These are phyloP conservation scores for Zaprionus bogoriensis DNA, from an alignment of 2,888 invertebrate species.

Conservation along the genomic window DNA sequence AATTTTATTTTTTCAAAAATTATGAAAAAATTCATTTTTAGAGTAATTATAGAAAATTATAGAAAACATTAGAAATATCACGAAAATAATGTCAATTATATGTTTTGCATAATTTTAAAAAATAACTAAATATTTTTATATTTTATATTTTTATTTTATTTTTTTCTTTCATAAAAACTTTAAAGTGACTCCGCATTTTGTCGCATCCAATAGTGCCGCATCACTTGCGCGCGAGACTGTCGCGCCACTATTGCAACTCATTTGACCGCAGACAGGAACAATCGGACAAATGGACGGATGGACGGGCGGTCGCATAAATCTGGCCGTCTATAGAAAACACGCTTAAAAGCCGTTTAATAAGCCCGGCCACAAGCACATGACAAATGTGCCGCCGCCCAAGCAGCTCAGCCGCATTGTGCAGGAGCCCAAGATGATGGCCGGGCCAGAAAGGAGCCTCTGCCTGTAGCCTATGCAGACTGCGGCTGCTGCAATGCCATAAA, in stretches of 20 bases:
- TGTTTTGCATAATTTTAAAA: no score
- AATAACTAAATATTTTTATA: background rate
- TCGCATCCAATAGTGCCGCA: slow-evolving; percentile 48
- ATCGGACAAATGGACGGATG: background rate
- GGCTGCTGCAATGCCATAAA: slow-evolving; percentile 63
- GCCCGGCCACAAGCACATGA: slow-evolving; percentile 64
- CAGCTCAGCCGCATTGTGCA: slow-evolving; percentile 41
- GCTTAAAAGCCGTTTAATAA: slow-evolving; percentile 75
- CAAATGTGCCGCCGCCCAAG: slow-evolving; percentile 56
- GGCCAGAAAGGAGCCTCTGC: background rate
- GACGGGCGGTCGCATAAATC: slow-evolving; percentile 52
- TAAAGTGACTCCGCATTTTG: background rate
- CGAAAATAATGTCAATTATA: no score
- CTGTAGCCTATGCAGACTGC: no score
- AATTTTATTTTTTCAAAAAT: background rate
- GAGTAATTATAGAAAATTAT: no score
- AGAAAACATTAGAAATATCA: background rate
- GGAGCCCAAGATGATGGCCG: background rate
- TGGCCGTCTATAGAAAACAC: slow-evolving; percentile 49
- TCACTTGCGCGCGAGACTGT: slow-evolving; percentile 34
- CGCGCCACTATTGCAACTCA: slow-evolving; percentile 25
- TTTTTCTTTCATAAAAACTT: background rate
- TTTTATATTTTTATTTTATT: background rate
- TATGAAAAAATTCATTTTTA: no score
- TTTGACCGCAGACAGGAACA: slow-evolving; percentile 27